Evolutionary conservation across 2,888 invertebrate genomes (phyloP).

Genomic region (Pyrrhosoma nymphula): DNA sequence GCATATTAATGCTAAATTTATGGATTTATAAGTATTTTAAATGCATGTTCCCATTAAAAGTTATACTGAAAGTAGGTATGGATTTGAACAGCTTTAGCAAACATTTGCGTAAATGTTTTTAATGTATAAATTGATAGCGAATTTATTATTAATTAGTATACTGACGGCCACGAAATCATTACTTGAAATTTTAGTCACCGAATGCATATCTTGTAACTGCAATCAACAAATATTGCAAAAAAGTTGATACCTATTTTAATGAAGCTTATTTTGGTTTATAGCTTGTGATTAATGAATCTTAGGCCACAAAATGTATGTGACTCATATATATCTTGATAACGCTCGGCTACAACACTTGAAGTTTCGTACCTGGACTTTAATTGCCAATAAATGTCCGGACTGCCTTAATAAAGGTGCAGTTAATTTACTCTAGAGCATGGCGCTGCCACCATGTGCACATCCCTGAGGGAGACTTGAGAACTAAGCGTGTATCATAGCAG

Average conservation of each 20-base stretch:
- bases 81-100: no score
- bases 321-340: slow-evolving; percentile 19
- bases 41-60: no score
- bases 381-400: slow-evolving; percentile 63
- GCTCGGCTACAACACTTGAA: slow-evolving; percentile 11
- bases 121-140: no score
- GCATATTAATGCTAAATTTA: no score
- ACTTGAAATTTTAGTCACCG: no score
- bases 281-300: slow-evolving; percentile 17
- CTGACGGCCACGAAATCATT: no score
- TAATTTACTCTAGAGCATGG: slow-evolving; percentile 50
- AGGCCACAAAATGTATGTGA: slow-evolving; percentile 13
- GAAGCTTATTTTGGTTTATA: neutral
- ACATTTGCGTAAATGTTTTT: no score
- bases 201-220: no score
- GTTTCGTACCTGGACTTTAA: slow-evolving; percentile 31
- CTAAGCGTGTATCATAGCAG: slow-evolving; percentile 47
- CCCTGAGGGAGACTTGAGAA: slow-evolving; percentile 27
- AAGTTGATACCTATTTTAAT: neutral
- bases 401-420: slow-evolving; percentile 55
- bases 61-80: no score
- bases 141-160: no score
- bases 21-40: no score
- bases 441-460: neutral
- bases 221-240: neutral